phyloP scores from a whole-genome alignment of 2,888 invertebrate species.

The Rapana venosa region DNA sequence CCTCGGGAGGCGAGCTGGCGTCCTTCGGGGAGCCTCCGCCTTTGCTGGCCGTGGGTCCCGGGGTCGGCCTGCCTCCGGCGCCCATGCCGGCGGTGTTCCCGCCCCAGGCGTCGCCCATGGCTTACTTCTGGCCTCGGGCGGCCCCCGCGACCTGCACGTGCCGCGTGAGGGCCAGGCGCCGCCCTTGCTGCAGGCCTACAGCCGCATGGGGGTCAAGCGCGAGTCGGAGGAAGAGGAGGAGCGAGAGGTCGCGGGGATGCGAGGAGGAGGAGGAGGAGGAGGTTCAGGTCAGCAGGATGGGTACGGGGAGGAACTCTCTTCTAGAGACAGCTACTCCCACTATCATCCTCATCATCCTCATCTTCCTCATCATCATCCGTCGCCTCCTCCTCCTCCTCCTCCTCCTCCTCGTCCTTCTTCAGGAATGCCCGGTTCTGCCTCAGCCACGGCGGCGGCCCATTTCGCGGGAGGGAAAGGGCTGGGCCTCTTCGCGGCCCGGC shows the following conservation, averaged over 20 bases:
- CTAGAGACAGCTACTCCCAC: neutral
- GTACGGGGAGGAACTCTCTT: constrained; percentile 6
- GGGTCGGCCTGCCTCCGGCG: constrained; percentile 45
- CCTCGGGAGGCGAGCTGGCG: neutral
- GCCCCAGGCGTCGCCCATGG: constrained; percentile 37
- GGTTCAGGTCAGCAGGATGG: neutral
- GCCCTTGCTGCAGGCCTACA: neutral
- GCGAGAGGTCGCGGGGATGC: too few relatives aligned
- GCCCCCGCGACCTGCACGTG: neutral
- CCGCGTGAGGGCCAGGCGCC: constrained; percentile 8
- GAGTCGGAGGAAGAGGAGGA: constrained; percentile 35
- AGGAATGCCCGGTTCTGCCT: constrained; percentile 38
- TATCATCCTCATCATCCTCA: constrained; percentile 11
- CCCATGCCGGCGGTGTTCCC: constrained; percentile 21
- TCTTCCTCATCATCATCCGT: neutral
- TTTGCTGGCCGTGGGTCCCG: constrained; percentile 47
- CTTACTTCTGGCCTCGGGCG: constrained; percentile 42
- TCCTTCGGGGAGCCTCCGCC: constrained; percentile 54
- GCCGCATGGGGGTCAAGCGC: constrained; percentile 16
- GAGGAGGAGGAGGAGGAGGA: neutral
- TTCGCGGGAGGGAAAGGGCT: neutral
- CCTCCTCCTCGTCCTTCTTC: constrained; percentile 19
- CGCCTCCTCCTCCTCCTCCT: constrained; percentile 17
- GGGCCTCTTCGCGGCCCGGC: neutral
- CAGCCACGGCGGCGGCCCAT: constrained; percentile 37